A percentile compares a stretch with the other conserved stretches of the same genome.
Conservation (phyloP, 2,888 invertebrate genomes). For the Tachystola acroxantha region DNA sequence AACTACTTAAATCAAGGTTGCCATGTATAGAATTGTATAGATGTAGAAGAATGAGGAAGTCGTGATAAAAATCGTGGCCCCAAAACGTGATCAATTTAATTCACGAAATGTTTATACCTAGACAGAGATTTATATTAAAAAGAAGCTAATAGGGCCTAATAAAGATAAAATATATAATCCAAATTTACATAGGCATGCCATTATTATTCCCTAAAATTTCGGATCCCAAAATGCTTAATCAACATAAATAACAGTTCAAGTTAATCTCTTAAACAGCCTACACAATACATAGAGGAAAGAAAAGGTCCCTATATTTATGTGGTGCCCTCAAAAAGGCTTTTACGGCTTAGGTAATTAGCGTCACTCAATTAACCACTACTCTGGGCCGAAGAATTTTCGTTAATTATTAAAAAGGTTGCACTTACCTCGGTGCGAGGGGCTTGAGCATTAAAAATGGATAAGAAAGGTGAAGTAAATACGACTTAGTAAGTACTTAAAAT, state of each 20-base stretch:
- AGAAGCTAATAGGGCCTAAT: background rate
- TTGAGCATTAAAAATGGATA: slow-evolving; percentile 1
- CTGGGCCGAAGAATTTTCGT: slow-evolving; percentile 62
- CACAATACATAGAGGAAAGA: slow-evolving; percentile 49
- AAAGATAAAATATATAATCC: too few relatives aligned
- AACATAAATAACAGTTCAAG: slow-evolving; percentile 39
- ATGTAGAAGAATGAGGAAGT: too few relatives aligned
- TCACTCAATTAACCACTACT: slow-evolving; percentile 75
- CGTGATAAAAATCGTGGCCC: too few relatives aligned
- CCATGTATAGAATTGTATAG: too few relatives aligned
- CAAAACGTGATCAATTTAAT: too few relatives aligned
- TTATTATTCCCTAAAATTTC: slow-evolving; percentile 12
- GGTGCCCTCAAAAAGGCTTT: slow-evolving; percentile 57
- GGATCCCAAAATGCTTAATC: slow-evolving; percentile 23
- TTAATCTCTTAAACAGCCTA: slow-evolving; percentile 41
- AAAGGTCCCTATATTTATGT: slow-evolving; percentile 55
- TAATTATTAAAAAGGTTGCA: slow-evolving; percentile 76
- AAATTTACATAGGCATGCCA: slow-evolving; percentile 12
- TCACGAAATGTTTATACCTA: too few relatives aligned
- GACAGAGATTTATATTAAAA: background rate
- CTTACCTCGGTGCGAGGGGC: slow-evolving; percentile 43
- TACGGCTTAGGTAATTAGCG: slow-evolving; percentile 72
- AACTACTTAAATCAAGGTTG: too few relatives aligned
- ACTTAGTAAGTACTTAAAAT: too few relatives aligned
- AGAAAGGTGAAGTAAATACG: background rate